Evolutionary conservation across 2,888 invertebrate species (phyloP).

Genomic region (Oscheius sp.): DNA sequence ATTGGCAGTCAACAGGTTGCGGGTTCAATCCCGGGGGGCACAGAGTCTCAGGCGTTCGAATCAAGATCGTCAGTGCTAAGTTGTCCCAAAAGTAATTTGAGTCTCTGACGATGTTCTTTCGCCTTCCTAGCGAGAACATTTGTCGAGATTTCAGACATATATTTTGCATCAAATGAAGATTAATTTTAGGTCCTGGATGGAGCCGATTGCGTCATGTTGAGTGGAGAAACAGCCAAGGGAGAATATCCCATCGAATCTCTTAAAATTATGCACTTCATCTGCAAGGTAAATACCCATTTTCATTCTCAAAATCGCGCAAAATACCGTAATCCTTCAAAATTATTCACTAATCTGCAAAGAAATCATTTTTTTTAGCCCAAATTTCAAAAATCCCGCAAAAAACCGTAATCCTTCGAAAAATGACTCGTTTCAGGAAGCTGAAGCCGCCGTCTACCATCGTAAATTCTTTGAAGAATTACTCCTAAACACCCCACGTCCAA

Average conservation of each 20-base stretch:
- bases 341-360: too few relatives aligned
- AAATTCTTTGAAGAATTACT: slow-evolving; percentile 85
- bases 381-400: too few relatives aligned
- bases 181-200: slow-evolving; percentile 82
- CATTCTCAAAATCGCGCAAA: neutral
- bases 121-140: neutral
- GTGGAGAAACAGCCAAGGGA: slow-evolving; percentile 98
- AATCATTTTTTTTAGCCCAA: too few relatives aligned
- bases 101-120: too few relatives aligned
- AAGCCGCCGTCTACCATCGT: slow-evolving; percentile 92
- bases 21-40: slow-evolving; percentile 80
- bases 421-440: too few relatives aligned
- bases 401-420: too few relatives aligned
- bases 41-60: slow-evolving; percentile 52
- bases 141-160: slow-evolving; percentile 17
- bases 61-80: slow-evolving; percentile 49
- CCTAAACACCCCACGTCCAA: slow-evolving; percentile 72
- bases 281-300: slow-evolving; percentile 54
- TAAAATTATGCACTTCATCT: slow-evolving; percentile 74
- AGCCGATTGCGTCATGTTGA: slow-evolving; percentile 97
- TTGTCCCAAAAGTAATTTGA: too few relatives aligned
- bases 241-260: slow-evolving; percentile 90
- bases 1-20: slow-evolving; percentile 75
- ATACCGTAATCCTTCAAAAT: slow-evolving; percentile 48
- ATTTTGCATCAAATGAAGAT: neutral